A percentile compares a stretch with the other conserved stretches of the same genome.
Evolutionary conservation across 2,113 vertebrate species (phyloP).

Genomic region (Fregata magnificens): DNA sequence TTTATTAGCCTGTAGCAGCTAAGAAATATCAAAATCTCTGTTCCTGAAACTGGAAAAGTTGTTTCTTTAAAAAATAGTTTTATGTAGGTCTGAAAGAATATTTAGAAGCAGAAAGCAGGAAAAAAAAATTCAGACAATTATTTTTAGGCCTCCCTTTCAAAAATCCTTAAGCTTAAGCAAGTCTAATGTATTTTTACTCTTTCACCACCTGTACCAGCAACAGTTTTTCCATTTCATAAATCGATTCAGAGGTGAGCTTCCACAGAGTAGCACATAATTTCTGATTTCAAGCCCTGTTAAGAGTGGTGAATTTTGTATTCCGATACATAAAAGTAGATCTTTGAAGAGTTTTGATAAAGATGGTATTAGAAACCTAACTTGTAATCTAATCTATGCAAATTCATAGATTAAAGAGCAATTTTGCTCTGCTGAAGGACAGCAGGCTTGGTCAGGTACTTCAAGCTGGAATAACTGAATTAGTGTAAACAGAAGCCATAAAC

Average conservation of each 20-base stretch:
- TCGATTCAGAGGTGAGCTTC: neutral
- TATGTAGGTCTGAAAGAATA: neutral
- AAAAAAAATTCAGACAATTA: neutral
- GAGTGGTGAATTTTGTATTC: neutral
- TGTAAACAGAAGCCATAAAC: conserved; percentile 12
- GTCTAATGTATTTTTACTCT: neutral
- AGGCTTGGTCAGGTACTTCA: neutral
- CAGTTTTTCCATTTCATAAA: neutral
- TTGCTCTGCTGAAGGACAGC: neutral
- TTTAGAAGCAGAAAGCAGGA: neutral
- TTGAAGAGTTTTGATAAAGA: neutral
- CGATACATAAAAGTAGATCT: neutral
- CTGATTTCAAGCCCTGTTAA: neutral
- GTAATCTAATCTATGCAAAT: neutral
- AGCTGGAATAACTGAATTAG: conserved; percentile 24
- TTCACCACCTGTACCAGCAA: neutral
- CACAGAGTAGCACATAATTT: neutral
- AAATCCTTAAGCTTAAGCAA: neutral
- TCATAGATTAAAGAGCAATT: neutral
- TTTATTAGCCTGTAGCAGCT: neutral
- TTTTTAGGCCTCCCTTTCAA: neutral
- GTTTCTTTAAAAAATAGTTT: neutral
- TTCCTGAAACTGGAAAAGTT: neutral
- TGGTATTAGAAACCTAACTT: neutral
- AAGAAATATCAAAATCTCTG: conserved; percentile 2